Evolutionary conservation across 2,113 vertebrate genomes (phyloP).

Genomic region (Pavo muticus): DNA sequence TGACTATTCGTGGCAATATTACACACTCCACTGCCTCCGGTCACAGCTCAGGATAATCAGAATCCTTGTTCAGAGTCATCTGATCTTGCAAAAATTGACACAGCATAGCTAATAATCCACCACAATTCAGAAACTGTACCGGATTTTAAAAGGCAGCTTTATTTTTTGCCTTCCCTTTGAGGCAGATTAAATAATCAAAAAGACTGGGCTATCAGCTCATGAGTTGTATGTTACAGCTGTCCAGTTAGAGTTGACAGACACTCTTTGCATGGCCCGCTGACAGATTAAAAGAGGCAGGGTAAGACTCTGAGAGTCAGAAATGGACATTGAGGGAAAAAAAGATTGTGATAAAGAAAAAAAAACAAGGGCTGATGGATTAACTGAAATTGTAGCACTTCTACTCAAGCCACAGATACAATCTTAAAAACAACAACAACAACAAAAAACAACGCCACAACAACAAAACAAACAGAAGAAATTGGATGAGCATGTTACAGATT

Average conservation of each 20-base stretch:
- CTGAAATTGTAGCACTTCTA: constrained; percentile 15
- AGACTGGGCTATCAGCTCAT: constrained; percentile 75
- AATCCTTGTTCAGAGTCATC: constrained; percentile 68
- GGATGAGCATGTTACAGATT: not conserved
- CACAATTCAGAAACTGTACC: constrained; percentile 65
- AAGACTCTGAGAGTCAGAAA: constrained; percentile 26
- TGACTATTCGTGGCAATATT: constrained; percentile 62
- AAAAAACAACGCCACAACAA: too few species aligned
- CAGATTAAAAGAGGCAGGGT: constrained; percentile 70
- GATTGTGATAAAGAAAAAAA: not conserved
- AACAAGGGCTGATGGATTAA: constrained; percentile 25
- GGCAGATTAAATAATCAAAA: constrained; percentile 84
- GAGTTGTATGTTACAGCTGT: constrained; percentile 90
- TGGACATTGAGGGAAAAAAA: not conserved
- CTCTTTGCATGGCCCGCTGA: constrained; percentile 58
- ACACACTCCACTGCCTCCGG: constrained; percentile 69
- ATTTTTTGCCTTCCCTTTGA: constrained; percentile 80
- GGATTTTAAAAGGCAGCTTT: constrained; percentile 78
- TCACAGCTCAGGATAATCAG: constrained; percentile 59
- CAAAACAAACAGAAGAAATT: not conserved
- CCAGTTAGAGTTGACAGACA: constrained; percentile 80
- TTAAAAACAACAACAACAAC: not conserved
- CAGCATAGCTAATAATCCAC: constrained; percentile 72
- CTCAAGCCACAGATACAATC: not conserved
- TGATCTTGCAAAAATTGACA: constrained; percentile 61